Base-by-base conservation (phyloP, 2,888 invertebrate genomes). In the Andricus quercusramuli region DNA sequence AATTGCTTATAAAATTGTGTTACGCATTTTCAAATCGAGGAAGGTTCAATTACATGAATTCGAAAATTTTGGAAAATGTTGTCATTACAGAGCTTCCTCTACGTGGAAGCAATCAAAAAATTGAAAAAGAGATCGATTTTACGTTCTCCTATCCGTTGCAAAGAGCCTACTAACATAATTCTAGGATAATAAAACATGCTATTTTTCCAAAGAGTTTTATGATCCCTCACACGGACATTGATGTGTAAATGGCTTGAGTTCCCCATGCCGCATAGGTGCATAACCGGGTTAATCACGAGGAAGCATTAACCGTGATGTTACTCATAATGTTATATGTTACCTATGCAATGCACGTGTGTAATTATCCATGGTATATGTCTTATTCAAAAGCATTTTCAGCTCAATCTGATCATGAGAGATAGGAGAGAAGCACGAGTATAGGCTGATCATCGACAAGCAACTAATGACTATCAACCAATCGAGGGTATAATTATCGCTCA, bases 221-320 rank as follows among this genome's bases (percentile, higher is more conserved):
- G 74, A 74, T 74, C 32, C 56, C 37, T n/a, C 56, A 15, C 56
- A 56, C 56, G 74, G 56, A 59, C 74, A 74, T 59, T 74, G 56
- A 74, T 74, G 74, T 56, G 74, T 37, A 74, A 32, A 74, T 74
- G 15, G 29, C 22, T 59, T 74, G 32, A 74, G 56, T 56, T 74
- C 32, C 15, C 37, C 22, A 74, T 74, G 74, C 74, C 32, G 37
- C 74, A 74, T 56, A 74, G 59, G 74, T 59, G 56, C 74, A 74
- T 74, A 74, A 74, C 74, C 74, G 74, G 74, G 74, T 74, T 74
- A 74, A 56, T 74, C 74, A 74, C 11, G 56, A 74, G 74, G 37
- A 74, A 74, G 37, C 32, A 74, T 74, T 56, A 74, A 59, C 32
- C 32, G 6, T 51, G 51, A 74, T 56, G 32, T 74, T 74, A 59